Evolutionary conservation across 2,888 invertebrate species (phyloP).

Genomic region (Drosophila histrio): DNA sequence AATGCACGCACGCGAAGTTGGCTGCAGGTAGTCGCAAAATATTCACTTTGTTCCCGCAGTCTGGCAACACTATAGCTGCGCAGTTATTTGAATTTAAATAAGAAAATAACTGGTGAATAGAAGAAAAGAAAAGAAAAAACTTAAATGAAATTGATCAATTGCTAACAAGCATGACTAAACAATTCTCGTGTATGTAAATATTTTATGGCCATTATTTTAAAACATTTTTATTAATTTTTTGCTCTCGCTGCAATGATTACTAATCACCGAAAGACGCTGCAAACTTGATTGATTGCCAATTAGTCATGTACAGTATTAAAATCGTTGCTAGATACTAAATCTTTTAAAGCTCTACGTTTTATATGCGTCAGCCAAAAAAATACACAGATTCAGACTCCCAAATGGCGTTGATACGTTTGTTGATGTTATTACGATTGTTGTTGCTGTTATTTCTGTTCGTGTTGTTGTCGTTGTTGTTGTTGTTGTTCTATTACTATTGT

Average conservation of each 20-base stretch:
- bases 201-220: slow-evolving; percentile 18
- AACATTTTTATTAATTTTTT: slow-evolving; percentile 15
- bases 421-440: neutral
- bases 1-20: neutral
- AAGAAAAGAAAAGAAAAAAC: neutral
- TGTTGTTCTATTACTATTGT: slow-evolving; percentile 1
- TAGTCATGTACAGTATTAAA: slow-evolving; percentile 66
- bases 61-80: slow-evolving; percentile 5
- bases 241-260: slow-evolving; percentile 43
- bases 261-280: slow-evolving; percentile 52
- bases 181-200: slow-evolving; percentile 46
- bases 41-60: neutral
- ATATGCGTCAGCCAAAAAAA: slow-evolving; percentile 46
- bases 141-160: slow-evolving; percentile 31
- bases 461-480: neutral
- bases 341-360: slow-evolving; percentile 34
- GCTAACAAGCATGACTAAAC: slow-evolving; percentile 34
- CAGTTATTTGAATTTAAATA: slow-evolving; percentile 20
- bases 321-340: slow-evolving; percentile 54
- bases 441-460: slow-evolving; percentile 3
- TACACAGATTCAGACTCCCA: slow-evolving; percentile 7
- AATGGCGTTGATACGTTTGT: slow-evolving; percentile 25
- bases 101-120: slow-evolving; percentile 35
- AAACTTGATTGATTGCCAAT: slow-evolving; percentile 72
- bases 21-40: neutral